A percentile compares a stretch with the other conserved stretches of the same genome.
Conservation (phyloP, 2,797 vertebrate genomes). For the Nyctibius grandis region DNA sequence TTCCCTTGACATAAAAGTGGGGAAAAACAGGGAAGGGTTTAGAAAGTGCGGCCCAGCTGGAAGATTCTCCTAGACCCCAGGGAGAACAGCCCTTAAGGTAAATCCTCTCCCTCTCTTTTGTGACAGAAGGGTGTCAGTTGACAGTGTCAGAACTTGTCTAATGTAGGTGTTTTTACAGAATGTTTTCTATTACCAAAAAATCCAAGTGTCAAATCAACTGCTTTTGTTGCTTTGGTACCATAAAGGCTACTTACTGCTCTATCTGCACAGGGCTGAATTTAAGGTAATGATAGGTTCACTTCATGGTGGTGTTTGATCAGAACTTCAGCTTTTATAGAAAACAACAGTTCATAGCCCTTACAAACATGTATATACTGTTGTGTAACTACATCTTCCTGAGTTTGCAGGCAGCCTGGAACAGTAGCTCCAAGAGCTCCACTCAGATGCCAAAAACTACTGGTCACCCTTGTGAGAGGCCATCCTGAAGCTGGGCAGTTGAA, state of each 20-base stretch:
- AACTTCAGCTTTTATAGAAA: background rate
- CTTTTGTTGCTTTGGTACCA: background rate
- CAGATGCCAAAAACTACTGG: background rate
- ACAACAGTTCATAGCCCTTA: background rate
- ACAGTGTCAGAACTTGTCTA: background rate
- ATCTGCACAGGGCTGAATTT: background rate
- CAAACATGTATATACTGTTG: rapidly evolving
- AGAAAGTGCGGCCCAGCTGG: background rate
- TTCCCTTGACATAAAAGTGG: background rate
- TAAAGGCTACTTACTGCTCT: background rate
- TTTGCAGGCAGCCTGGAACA: background rate
- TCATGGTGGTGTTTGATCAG: background rate
- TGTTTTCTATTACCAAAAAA: background rate
- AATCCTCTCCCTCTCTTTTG: background rate
- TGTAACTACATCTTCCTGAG: background rate
- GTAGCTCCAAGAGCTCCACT: background rate
- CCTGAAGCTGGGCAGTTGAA: background rate
- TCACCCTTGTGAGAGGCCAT: background rate
- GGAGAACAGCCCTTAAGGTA: background rate
- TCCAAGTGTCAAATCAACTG: background rate
- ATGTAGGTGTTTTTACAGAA: background rate
- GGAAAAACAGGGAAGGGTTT: background rate
- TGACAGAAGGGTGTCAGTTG: background rate
- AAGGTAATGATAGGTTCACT: background rate
- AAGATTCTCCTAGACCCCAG: background rate